Conservation (phyloP, 2,888 invertebrate species). For the Ophion ventricosus region DNA sequence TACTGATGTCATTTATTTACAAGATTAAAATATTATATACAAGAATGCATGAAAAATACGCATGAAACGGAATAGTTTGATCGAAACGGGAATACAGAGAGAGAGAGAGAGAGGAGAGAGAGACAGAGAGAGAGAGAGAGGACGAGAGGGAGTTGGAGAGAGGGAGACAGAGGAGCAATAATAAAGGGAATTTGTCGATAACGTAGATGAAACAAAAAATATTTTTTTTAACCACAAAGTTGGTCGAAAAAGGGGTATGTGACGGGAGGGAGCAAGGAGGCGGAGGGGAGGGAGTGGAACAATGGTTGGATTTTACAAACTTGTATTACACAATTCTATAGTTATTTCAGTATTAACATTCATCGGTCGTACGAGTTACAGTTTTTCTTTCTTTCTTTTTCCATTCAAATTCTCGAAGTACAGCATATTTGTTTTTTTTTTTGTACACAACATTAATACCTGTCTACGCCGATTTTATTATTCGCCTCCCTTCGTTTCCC, state of each 20-base stretch:
- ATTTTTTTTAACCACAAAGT: neutral
- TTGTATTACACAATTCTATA: conserved; percentile 46
- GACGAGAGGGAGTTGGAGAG: conserved; percentile 39
- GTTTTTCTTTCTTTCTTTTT: conserved; percentile 35
- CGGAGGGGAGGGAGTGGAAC: neutral
- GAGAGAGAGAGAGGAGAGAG: conserved; percentile 43
- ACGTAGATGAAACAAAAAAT: conserved; percentile 1
- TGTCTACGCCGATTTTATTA: conserved; percentile 49
- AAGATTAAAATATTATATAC: conserved; percentile 83
- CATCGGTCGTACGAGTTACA: conserved; percentile 49
- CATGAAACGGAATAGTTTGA: conserved; percentile 46
- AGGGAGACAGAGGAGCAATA: neutral
- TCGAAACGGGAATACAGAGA: conserved; percentile 20
- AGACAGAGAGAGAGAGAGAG: conserved; percentile 24
- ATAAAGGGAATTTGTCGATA: conserved; percentile 1
- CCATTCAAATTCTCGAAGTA: conserved; percentile 30
- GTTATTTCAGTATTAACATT: conserved; percentile 56
- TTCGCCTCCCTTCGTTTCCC: conserved; percentile 15
- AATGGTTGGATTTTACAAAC: conserved; percentile 1
- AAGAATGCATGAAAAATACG: conserved; percentile 77
- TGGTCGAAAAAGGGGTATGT: neutral
- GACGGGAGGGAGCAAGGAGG: neutral
- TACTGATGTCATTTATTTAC: conserved; percentile 82
- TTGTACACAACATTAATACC: conserved; percentile 60
- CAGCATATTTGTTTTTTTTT: conserved; percentile 52